A percentile compares a stretch with the other conserved stretches of the same genome.
These are phyloP conservation scores for Hylia prasina DNA, from an alignment of 2,113 vertebrate genomes.

Conservation along the genomic window DNA sequence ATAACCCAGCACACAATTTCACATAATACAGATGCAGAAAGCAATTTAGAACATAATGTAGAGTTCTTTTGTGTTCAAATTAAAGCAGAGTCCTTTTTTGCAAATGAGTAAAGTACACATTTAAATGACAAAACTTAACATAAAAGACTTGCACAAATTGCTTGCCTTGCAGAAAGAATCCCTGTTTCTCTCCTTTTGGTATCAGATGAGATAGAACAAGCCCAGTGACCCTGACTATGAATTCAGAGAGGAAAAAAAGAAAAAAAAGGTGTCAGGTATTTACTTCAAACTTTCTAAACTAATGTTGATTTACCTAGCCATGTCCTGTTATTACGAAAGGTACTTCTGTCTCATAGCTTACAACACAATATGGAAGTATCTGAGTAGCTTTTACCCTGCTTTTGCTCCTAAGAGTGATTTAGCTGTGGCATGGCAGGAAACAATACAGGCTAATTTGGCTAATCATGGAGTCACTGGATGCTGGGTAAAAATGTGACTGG, in stretches of 20 bases:
- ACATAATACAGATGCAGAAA: neutral
- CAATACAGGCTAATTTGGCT: neutral
- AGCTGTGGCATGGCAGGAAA: neutral
- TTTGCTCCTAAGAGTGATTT: neutral
- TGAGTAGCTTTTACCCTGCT: neutral
- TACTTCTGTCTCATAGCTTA: neutral
- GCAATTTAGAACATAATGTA: neutral
- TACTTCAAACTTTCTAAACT: neutral
- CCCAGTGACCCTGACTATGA: neutral
- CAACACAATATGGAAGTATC: neutral
- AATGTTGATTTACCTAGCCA: neutral
- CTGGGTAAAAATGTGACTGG: neutral
- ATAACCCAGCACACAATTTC: neutral
- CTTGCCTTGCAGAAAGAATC: neutral
- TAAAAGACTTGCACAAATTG: neutral
- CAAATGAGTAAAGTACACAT: neutral
- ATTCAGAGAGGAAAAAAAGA: neutral
- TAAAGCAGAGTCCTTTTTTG: neutral
- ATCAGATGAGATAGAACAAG: neutral
- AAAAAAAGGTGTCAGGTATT: neutral
- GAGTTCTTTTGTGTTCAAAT: neutral
- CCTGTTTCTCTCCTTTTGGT: neutral
- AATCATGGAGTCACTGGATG: neutral
- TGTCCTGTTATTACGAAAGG: neutral
- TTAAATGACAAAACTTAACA: neutral